Evolutionary conservation across 2,113 vertebrate species (phyloP), one percentile per base, ranked within the genome.

Genomic region (Peucedramus taeniatus): DNA sequence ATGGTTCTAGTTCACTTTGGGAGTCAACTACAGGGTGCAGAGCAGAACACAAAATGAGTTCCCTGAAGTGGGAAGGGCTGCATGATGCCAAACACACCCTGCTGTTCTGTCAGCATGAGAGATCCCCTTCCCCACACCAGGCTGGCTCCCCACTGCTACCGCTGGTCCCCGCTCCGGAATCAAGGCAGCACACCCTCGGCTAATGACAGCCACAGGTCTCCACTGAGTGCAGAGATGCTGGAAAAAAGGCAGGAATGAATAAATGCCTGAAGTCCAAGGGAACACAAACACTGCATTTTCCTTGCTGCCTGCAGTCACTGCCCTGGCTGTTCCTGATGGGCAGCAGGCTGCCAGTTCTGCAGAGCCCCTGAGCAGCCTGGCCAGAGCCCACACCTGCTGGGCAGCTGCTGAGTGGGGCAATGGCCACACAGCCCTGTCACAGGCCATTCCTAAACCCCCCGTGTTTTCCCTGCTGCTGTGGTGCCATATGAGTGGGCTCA

Each of bases 121-220:
- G n/a, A 61, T 63, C 20, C 20, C 30, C 39, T 63, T 76, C 7
- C 35, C 33, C 1, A 1, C 21, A 13, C 15, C 0, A 2, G 14
- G 19, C 35, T 68, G 3, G 2, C 23, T 83, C 8, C 9, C 3
- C 16, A 5, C 28, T 0, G 0, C 19, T 74, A 50, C 40, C 4
- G 0, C 39, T 3, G 6, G 9, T 8, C 66, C 39, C 53, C 15
- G 26, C 59, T 40, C 0, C 0, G 64, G 33, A 80, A 33, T 11
- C 0, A 0, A 35, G 57, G 53, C 82, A 77, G 39, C 28, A 21
- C 10, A 13, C 30, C 39, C 59, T 24, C 0, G 0, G 44, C 33
- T 69, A 22, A 20, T 5, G n/a, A 16, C 37, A 65, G 3, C 72
- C 40, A 3, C 0, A 2, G 21, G 22, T 15, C 39, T 59, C 33